Conservation (phyloP, 2,113 vertebrate species). For the Calypte anna region DNA sequence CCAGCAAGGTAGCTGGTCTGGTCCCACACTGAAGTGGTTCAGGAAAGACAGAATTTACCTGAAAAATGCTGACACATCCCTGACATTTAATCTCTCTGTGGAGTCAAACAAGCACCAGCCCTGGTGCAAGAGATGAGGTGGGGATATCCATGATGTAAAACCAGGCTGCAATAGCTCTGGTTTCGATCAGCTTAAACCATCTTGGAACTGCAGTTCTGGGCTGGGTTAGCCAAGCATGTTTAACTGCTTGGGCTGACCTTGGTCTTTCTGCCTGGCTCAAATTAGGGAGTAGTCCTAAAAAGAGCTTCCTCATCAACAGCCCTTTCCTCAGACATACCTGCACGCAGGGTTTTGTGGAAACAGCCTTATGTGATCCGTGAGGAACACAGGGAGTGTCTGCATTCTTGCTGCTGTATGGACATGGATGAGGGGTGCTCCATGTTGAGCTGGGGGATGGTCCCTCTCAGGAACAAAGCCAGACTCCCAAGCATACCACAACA, state of each 20-base stretch:
- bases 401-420: neutral
- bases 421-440: neutral
- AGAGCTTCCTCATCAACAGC: neutral
- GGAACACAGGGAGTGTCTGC: neutral
- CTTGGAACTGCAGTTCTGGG: neutral
- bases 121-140: neutral
- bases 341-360: neutral
- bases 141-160: neutral
- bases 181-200: neutral
- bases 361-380: accelerated
- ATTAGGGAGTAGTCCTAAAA: neutral
- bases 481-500: neutral
- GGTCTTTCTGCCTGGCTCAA: neutral
- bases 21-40: neutral
- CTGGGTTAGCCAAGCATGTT: neutral
- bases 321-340: neutral
- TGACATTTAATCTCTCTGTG: neutral
- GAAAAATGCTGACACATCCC: neutral
- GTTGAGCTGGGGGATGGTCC: neutral
- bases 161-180: neutral
- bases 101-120: neutral
- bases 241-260: neutral
- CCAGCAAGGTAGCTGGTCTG: neutral
- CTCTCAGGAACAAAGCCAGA: neutral
- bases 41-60: neutral